Conservation (phyloP, 1,140 invertebrate species). For the Leptonema lineaticorne region DNA sequence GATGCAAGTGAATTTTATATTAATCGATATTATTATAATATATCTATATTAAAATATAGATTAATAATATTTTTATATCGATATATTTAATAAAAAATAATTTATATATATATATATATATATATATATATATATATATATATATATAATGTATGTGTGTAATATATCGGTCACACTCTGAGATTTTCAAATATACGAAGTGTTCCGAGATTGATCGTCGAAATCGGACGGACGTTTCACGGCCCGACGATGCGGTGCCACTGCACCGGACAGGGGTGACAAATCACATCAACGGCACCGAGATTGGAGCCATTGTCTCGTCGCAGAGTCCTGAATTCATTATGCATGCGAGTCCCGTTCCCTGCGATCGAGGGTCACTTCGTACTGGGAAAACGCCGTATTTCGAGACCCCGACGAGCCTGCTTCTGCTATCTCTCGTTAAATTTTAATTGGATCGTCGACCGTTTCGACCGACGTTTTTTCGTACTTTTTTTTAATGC, state of each 20-base stretch:
- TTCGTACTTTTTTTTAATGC: too few species aligned
- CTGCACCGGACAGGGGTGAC: neutral
- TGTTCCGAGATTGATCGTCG: neutral
- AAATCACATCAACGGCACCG: neutral
- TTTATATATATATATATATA: neutral
- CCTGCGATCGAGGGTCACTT: neutral
- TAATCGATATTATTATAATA: too few species aligned
- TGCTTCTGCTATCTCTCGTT: too few species aligned
- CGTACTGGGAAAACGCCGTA: too few species aligned
- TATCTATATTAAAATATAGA: too few species aligned
- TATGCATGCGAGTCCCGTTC: neutral
- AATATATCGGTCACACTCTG: too few species aligned
- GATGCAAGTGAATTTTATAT: too few species aligned
- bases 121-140: neutral
- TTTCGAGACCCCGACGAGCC: too few species aligned
- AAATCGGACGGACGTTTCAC: neutral
- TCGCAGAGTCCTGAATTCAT: neutral
- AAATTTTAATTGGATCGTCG: constrained; percentile 2
- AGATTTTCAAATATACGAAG: neutral
- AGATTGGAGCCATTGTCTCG: constrained; percentile 4
- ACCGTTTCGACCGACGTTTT: too few species aligned
- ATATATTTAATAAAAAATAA: too few species aligned
- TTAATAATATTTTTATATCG: too few species aligned
- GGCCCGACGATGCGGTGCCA: neutral
- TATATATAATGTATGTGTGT: neutral